Evolutionary conservation across 2,888 invertebrate genomes (phyloP).

Genomic region (Plebejus argus): DNA sequence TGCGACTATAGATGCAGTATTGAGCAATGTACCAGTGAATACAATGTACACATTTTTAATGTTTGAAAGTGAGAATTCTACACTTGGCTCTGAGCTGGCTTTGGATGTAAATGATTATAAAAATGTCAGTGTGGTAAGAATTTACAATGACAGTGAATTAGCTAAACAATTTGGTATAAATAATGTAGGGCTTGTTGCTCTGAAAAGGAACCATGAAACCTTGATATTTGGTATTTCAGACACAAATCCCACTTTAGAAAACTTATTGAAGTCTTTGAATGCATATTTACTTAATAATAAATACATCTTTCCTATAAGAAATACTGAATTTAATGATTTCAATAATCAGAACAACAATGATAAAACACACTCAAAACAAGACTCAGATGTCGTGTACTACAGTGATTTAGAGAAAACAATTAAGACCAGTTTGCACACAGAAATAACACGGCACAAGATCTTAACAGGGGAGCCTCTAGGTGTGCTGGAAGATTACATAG

Average conservation of each 20-base stretch:
- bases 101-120: slow-evolving; percentile 83
- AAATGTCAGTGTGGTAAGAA: slow-evolving; percentile 80
- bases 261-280: slow-evolving; percentile 74
- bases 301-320: slow-evolving; percentile 63
- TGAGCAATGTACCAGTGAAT: slow-evolving; percentile 73
- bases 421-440: slow-evolving; percentile 90
- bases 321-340: slow-evolving; percentile 49
- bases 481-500: slow-evolving; percentile 88
- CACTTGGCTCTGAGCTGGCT: slow-evolving; percentile 83
- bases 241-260: slow-evolving; percentile 64
- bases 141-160: slow-evolving; percentile 79
- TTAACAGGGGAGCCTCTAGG: slow-evolving; percentile 86
- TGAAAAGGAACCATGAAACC: slow-evolving; percentile 61
- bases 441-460: slow-evolving; percentile 86
- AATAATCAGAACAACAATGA: slow-evolving; percentile 51
- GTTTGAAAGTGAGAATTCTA: slow-evolving; percentile 83
- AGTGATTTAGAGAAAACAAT: slow-evolving; percentile 94
- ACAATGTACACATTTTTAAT: slow-evolving; percentile 83
- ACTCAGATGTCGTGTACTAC: slow-evolving; percentile 86
- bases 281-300: slow-evolving; percentile 73
- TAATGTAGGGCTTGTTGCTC: slow-evolving; percentile 53
- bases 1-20: slow-evolving; percentile 70
- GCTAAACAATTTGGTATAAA: slow-evolving; percentile 47
- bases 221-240: slow-evolving; percentile 64
- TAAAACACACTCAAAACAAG: slow-evolving; percentile 37